Evolutionary conservation across 2,797 vertebrate genomes (phyloP).

Genomic region (Acanthornis magna): DNA sequence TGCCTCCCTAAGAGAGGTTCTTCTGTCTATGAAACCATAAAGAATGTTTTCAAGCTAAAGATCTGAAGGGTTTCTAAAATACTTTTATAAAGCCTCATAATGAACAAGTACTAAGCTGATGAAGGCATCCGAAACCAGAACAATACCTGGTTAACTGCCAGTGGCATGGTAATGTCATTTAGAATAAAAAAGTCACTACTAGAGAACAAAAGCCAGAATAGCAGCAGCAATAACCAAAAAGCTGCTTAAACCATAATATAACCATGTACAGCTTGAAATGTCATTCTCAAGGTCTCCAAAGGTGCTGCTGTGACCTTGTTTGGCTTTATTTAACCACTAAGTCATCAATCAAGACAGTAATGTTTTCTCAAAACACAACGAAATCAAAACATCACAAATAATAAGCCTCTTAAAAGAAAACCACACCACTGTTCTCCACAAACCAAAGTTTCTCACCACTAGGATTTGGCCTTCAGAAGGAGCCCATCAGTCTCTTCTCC

Average conservation of each 20-base stretch:
- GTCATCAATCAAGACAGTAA: not conserved
- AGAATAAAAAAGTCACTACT: not conserved
- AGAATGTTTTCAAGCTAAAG: not conserved
- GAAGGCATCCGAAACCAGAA: not conserved
- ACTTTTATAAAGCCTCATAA: not conserved
- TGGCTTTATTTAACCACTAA: not conserved
- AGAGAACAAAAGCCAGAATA: not conserved
- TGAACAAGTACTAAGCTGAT: not conserved
- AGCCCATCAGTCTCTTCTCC: not conserved
- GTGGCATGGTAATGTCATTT: not conserved
- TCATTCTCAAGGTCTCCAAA: not conserved
- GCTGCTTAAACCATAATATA: not conserved
- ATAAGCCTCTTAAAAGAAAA: not conserved
- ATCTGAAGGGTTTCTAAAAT: not conserved
- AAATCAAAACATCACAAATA: not conserved
- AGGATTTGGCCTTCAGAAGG: not conserved
- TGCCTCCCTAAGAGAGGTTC: not conserved
- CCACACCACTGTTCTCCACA: not conserved
- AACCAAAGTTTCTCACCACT: conserved; percentile 6
- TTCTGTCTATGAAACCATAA: not conserved
- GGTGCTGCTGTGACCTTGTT: not conserved
- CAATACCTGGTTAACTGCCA: not conserved
- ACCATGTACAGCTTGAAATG: not conserved
- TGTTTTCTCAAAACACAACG: not conserved
- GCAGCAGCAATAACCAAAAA: not conserved